Percentiles rank a stretch among this genome's conserved stretches.
Evolutionary conservation across 2,113 vertebrate genomes (phyloP).

Genomic region (Ammospiza nelsoni): DNA sequence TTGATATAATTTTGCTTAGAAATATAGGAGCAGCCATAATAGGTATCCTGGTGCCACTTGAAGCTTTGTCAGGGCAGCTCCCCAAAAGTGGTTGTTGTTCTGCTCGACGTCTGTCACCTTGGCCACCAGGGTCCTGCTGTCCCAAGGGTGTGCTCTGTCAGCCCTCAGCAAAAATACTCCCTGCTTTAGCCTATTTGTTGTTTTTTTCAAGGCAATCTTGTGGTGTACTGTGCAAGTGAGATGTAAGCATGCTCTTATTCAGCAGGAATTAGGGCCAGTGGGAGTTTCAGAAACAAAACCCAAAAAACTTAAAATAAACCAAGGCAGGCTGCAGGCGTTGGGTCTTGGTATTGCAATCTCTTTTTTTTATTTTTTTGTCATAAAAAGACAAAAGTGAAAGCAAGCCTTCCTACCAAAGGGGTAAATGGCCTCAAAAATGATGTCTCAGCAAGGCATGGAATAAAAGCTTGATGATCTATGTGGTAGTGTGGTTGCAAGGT

Average conservation of each 20-base stretch:
- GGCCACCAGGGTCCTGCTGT: background rate
- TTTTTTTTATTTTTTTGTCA: background rate
- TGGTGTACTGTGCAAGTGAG: background rate
- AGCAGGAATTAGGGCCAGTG: background rate
- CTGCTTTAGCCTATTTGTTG: background rate
- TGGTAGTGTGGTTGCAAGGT: background rate
- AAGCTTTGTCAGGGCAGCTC: slow-evolving; percentile 62
- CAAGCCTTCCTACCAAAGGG: background rate
- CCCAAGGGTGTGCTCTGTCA: slow-evolving; percentile 1
- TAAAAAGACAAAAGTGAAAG: background rate
- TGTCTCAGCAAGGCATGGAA: background rate
- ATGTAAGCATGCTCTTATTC: background rate
- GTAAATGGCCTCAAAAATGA: background rate
- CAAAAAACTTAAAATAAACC: background rate
- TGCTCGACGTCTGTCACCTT: background rate
- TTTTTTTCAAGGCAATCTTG: background rate
- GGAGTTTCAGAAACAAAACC: background rate
- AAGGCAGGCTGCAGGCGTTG: background rate
- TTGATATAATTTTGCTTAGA: slow-evolving; percentile 67
- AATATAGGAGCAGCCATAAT: slow-evolving; percentile 58
- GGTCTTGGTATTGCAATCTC: background rate
- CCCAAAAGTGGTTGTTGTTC: slow-evolving; percentile 50
- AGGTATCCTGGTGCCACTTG: slow-evolving; percentile 54
- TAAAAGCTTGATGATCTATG: background rate
- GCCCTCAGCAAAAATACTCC: background rate